A percentile compares a stretch with the other conserved stretches of the same genome.
Conservation (phyloP, 2,113 vertebrate species). For the Plectropomus leopardus region DNA sequence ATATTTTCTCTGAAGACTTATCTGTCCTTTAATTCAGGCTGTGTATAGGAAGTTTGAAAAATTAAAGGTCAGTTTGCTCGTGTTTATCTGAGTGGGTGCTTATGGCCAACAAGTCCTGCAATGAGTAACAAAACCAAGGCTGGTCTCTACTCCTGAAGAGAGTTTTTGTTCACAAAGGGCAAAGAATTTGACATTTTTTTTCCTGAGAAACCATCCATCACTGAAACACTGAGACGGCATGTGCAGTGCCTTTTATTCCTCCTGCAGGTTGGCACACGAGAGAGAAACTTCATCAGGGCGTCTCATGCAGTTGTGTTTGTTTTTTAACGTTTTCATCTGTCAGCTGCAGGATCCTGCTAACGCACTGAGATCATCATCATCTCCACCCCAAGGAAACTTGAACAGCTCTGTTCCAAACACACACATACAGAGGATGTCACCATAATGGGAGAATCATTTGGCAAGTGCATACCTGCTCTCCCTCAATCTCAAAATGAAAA, state of each 20-base stretch:
- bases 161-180: background rate
- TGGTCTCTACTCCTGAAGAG: background rate
- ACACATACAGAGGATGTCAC: conserved; percentile 26
- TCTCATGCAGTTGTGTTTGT: conserved; percentile 33
- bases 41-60: conserved; percentile 16
- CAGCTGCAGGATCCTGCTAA: conserved; percentile 47
- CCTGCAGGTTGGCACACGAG: conserved; percentile 55
- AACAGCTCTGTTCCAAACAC: conserved; percentile 9
- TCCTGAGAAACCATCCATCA: background rate
- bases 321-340: conserved; percentile 56
- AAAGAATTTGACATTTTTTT: conserved; percentile 1
- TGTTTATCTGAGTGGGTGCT: background rate
- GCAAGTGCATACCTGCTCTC: conserved; percentile 59
- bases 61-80: conserved; percentile 23
- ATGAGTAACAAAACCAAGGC: conserved; percentile 6
- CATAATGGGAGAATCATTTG: conserved; percentile 32
- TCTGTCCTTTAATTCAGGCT: conserved; percentile 51
- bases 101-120: background rate
- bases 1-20: background rate
- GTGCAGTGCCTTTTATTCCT: background rate
- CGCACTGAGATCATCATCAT: conserved; percentile 51
- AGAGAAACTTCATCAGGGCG: conserved; percentile 25
- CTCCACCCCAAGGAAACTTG: conserved; percentile 30
- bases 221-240: background rate
- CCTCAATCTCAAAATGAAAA: conserved; percentile 20